Evolutionary conservation across 2,797 vertebrate genomes (phyloP).

Genomic region (Onychomys arenicola): DNA sequence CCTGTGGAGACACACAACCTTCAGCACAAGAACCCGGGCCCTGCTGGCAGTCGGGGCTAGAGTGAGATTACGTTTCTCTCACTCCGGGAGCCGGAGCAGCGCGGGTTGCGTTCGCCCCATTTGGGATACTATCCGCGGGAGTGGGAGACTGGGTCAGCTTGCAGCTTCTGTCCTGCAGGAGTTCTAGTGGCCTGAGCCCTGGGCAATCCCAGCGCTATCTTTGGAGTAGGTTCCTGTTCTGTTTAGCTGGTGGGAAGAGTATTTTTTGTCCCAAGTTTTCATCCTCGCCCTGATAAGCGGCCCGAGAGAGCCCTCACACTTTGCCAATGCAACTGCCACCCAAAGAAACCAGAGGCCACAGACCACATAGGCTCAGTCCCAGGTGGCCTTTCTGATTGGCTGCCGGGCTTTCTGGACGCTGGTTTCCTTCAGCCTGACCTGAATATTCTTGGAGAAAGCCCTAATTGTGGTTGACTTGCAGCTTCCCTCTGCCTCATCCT

Average conservation of each 20-base stretch:
- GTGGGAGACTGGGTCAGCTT: background rate
- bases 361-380: background rate
- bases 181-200: background rate
- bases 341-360: background rate
- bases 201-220: background rate
- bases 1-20: constrained; percentile 88
- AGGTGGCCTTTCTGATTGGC: constrained; percentile 67
- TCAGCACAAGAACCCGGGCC: background rate
- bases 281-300: background rate
- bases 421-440: background rate
- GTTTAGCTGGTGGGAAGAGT: background rate
- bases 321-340: background rate
- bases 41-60: background rate
- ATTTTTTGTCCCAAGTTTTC: constrained; percentile 17
- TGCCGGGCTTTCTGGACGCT: background rate
- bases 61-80: background rate
- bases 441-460: background rate
- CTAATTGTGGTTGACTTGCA: background rate
- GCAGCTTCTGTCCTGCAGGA: background rate
- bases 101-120: rapidly evolving
- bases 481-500: background rate
- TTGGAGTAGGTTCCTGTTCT: background rate
- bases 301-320: background rate
- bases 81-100: background rate
- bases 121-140: background rate